Evolutionary conservation across 2,797 vertebrate genomes (phyloP), one percentile per base, ranked within the genome.

Genomic region (Pteropus rufus): DNA sequence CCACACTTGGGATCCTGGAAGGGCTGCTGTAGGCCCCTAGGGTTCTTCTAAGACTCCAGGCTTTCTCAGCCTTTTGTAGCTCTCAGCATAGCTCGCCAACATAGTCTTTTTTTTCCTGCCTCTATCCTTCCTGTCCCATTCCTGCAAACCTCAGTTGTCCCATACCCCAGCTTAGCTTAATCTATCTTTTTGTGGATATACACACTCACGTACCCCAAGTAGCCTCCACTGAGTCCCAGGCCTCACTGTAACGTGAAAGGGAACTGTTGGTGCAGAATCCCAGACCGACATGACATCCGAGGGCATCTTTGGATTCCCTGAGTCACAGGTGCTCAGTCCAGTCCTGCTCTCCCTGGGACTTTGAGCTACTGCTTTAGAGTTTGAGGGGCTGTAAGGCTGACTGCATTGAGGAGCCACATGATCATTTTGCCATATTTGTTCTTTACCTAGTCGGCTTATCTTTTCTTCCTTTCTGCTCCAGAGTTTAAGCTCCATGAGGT

Each of bases 181-280:
- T 60, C 67, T 31, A 3, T 65, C 75, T 86, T 76, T 41, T 11
- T 84, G 21, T 84, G 49, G 7, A 5, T 31, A 10, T 26, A 4
- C 15, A 29, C 10, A 23, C 0, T 3, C 0, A 6, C 6, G 3
- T 11, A 21, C 18, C 18, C 65, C 83, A 54, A 1, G 19, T 4
- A 81, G 49, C 75, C 9, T 34, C 64, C 26, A n/a, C 56, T 3
- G 12, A 79, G 31, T 10, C 21, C 69, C 2, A 6, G 16, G 26
- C n/a, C 54, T 46, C 76, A 39, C 46, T 49, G 34, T 36, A 36
- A n/a, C 16, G 23, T 24, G 18, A 14, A 9, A 14, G 65, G 2
- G 46, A 15, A 49, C 46, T 15, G 46, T 49, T 49, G 46, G 9
- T 76, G 4, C 62, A 34, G 77, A 80, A 36, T 58, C 10, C 67